Evolutionary conservation across 2,113 vertebrate genomes (phyloP), one percentile per base, ranked within the genome.

Genomic region (Tachysurus fulvidraco): DNA sequence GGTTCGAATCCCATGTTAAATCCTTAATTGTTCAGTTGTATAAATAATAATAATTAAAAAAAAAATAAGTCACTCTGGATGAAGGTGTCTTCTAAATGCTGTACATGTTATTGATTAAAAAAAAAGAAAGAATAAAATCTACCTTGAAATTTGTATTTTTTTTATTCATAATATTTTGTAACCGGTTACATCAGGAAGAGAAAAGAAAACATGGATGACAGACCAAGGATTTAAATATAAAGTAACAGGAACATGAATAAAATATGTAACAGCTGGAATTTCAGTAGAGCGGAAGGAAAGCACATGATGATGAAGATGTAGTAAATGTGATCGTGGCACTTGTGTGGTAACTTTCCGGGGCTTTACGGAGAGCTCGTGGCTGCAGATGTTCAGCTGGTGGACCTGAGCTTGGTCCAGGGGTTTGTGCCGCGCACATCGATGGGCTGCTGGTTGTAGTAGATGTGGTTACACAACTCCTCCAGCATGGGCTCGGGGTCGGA

Each of bases 401-500:
- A 98, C 89, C 95, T 97, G 83, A 97, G 96, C 41, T 92, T 96
- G 90, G 94, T 92, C 98, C 98, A 99, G 84, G 96, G 96, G 92
- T 96, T 94, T 8, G 96, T 95, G 83, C 97, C 97, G 25, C 97
- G 96, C 87, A 99, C 97, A 86, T 98, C 97, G 30, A 98, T 89
- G 9, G 96, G 93, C 0, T 95, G 93, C 0, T 97, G 91, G 0
- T 96, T 97, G 93, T 62, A 87, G 92, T 95, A 99, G 91, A 99
- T 94, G 91, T 97, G 95, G 90, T 96, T 92, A 89, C 96, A 96
- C n/a, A 99, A 84, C 0, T 98, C 98, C 60, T 99, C 98, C 93
- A 99, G 83, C 0, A 96, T 95, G 0, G 98, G 98, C 86, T 99
- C 98, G 0, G 98, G 98, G 91, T 99, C 97, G n/a, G 96, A 97